Conservation (phyloP, 2,797 vertebrate genomes). For the Monodelphis domestica region DNA sequence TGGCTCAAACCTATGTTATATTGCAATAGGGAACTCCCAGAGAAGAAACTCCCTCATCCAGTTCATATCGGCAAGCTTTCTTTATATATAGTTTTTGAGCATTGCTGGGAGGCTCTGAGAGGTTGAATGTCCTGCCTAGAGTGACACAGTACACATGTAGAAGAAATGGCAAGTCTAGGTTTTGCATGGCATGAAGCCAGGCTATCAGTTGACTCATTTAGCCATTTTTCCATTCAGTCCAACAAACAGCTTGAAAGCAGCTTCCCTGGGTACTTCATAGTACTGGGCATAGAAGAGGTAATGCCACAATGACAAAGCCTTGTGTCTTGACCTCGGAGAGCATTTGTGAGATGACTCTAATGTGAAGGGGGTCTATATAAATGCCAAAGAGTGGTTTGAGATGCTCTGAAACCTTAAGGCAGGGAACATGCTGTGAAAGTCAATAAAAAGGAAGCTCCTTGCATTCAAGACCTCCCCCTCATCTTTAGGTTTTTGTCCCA, state of each 20-base stretch:
- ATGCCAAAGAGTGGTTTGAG: background rate
- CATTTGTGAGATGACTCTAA: background rate
- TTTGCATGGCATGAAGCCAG: too few species aligned
- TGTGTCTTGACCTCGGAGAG: background rate
- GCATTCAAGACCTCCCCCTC: background rate
- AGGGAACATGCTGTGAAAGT: background rate
- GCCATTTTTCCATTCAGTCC: background rate
- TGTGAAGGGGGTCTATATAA: background rate
- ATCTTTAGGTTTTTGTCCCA: background rate
- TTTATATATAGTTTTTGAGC: background rate
- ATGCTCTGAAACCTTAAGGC: background rate
- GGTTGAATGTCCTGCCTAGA: background rate
- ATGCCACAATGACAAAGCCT: background rate
- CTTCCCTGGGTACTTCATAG: background rate
- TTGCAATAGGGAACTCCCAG: too few species aligned
- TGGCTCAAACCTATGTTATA: background rate
- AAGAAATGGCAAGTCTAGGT: background rate
- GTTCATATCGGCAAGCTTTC: background rate
- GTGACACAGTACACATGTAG: background rate
- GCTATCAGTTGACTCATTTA: background rate
- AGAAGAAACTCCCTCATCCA: background rate
- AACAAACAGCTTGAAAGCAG: background rate
- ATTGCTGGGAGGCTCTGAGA: background rate
- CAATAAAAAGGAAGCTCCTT: background rate
- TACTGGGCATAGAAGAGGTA: background rate